A percentile compares a stretch with the other conserved stretches of the same genome.
These are phyloP conservation scores for Brachirus orientalis DNA, from an alignment of 2,113 vertebrate genomes.

Conservation along the genomic window DNA sequence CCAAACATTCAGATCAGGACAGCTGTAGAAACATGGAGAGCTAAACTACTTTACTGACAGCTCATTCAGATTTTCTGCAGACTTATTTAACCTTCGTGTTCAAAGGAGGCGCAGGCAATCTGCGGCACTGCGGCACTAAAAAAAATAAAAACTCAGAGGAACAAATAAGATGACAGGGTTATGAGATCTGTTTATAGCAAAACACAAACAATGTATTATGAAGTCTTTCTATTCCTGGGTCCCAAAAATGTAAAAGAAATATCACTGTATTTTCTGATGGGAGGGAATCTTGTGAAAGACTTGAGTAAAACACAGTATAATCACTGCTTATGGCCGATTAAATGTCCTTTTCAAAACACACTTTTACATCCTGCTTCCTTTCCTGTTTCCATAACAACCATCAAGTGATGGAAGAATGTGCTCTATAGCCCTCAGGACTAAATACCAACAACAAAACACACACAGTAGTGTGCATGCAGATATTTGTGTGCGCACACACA, in stretches of 20 bases:
- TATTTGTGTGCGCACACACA: constrained; percentile 21
- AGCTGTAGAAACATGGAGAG: no score
- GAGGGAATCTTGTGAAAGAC: constrained; percentile 22
- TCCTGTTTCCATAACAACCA: constrained; percentile 84
- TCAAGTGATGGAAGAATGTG: constrained; percentile 66
- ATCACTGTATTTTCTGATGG: constrained; percentile 16
- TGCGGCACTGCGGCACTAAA: constrained; percentile 1
- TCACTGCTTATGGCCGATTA: constrained; percentile 59
- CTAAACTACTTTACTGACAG: no score
- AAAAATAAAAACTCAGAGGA: no score
- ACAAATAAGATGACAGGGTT: constrained; percentile 33
- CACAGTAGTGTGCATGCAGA: constrained; percentile 9
- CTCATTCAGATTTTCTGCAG: no score
- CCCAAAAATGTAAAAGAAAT: background rate
- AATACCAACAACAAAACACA: constrained; percentile 42
- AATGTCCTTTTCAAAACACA: constrained; percentile 67
- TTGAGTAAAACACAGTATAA: constrained; percentile 44
- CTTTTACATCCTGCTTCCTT: constrained; percentile 75
- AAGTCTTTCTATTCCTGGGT: constrained; percentile 7
- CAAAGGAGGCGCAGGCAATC: no score
- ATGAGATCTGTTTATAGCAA: constrained; percentile 32
- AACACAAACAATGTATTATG: background rate
- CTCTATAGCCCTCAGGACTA: constrained; percentile 80
- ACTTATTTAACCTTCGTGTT: no score
- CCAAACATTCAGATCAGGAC: no score